Base-by-base conservation (phyloP, 2,888 invertebrate genomes). In the Synergus gifuensis region DNA sequence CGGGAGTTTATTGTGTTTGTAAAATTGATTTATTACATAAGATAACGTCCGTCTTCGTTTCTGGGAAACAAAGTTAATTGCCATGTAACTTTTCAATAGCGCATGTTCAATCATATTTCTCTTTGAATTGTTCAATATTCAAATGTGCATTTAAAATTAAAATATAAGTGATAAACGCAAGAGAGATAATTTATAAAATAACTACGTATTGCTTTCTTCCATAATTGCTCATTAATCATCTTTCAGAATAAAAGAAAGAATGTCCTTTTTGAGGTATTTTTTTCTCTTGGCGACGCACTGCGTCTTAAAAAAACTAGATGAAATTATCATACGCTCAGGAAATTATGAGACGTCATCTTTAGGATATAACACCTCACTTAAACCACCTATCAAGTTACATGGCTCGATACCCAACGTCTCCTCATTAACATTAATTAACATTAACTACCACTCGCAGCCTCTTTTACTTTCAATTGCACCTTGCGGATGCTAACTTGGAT, bases 1-100 rank as follows among this genome's bases (percentile, higher is more conserved):
- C 66, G 1, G 14, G 64, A 66, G 66, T 66, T 42, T 42, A 66
- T 66, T 66, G 18, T 42, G n/a, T 66, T 66, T 66, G 18, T 42
- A 66, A 42, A 66, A 66, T 66, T 40, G 42, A 66, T 66, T 66
- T 66, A 66, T 66, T 66, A 42, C 18, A n/a, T 66, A 66, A 66
- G 11, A 11, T 9, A 66, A 18, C 42, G 66, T 18, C 42, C n/a
- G 9, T n/a, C 18, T 62, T 62, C 7, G 62, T 62, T 62, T 28
- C 62, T 62, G 22, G 18, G 16, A 44, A 42, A 44, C 42, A 42
- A 42, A 44, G 42, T 66, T 40, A 66, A 66, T 64, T 14, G 8
- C 36, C 36, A n/a, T 64, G 64, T 64, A 64, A 64, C 7, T 64
- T 36, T 64, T 9, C 63, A 62, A 11, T 64, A 64, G 2, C 7